Evolutionary conservation across 2,113 vertebrate genomes (phyloP), one percentile per base, ranked within the genome.

Genomic region (Probosciger aterrimus): DNA sequence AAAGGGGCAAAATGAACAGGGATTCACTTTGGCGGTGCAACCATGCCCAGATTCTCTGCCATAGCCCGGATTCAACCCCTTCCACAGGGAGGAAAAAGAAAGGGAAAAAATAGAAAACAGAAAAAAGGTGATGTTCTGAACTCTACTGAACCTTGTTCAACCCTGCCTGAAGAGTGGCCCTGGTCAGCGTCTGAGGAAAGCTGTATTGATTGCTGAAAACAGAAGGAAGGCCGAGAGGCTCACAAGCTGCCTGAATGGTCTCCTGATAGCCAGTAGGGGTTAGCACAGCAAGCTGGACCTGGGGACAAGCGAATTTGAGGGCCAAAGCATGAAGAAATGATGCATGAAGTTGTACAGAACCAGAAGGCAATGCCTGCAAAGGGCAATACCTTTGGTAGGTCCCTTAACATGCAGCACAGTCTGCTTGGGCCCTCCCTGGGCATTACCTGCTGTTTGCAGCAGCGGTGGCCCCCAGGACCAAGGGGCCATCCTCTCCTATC

Each of bases 321-420:
- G 28, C 18, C 52, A 69, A 37, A 15, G 57, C 14, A 15, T 2
- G 24, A 20, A 18, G 57, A 82, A 44, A 39, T 4, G 4, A 30
- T 6, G 46, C 15, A 31, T 4, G 5, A 50, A 46, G 11, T 2
- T 76, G 7, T 22, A 4, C 5, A 22, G 43, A 60, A 46, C 0
- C 22, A 63, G 20, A 3, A 2, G 15, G 35, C 67, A 53, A 14
- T 3, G 79, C 16, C 83, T 60, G 53, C 60, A 17, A 41, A 49
- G 39, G 25, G 17, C 44, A 14, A 5, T 12, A 24, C 62, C 64
- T 59, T 23, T 37, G 60, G 16, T 2, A 31, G 43, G 49, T 33
- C 14, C 65, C 31, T 6, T 11, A 6, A 3, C 44, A 4, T 0
- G 12, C 41, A 35, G 28, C 30, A 22, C 24, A 2, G 31, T 9